Evolutionary conservation across 2,113 vertebrate genomes (phyloP).

Genomic region (Hypomesus transpacificus): DNA sequence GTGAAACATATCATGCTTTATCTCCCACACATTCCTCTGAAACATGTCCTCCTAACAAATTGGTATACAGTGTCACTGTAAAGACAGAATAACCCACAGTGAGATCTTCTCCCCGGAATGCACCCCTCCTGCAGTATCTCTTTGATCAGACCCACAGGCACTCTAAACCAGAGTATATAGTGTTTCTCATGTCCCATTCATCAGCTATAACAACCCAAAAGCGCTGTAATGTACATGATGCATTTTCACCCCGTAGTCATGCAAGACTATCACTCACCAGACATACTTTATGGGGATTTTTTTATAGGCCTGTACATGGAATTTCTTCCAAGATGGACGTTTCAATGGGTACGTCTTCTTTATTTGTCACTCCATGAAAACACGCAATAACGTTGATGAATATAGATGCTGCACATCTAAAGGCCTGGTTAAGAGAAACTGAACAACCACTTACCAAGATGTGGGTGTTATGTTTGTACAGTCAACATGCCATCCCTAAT

Average conservation of each 20-base stretch:
- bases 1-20: conserved; percentile 51
- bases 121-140: conserved; percentile 38
- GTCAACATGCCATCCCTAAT: conserved; percentile 19
- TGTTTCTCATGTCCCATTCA: conserved; percentile 51
- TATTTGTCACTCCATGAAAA: too few species aligned
- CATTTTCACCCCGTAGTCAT: conserved; percentile 3
- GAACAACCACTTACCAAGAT: conserved; percentile 31
- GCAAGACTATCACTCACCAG: conserved; percentile 12
- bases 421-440: background rate
- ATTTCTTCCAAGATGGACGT: too few species aligned
- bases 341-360: too few species aligned
- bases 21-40: conserved; percentile 51
- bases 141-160: conserved; percentile 37
- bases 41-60: conserved; percentile 44
- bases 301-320: background rate
- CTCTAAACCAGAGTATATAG: conserved; percentile 6
- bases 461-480: conserved; percentile 35
- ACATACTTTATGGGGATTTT: conserved; percentile 23
- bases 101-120: conserved; percentile 35
- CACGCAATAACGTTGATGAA: too few species aligned
- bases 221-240: conserved; percentile 15
- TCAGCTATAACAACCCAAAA: conserved; percentile 15
- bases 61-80: conserved; percentile 44
- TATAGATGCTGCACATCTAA: too few species aligned
- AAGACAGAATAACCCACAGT: conserved; percentile 40